These are phyloP conservation scores for Sinotaia quadrata DNA, from an alignment of 2,888 invertebrate genomes.

Conservation along the genomic window DNA sequence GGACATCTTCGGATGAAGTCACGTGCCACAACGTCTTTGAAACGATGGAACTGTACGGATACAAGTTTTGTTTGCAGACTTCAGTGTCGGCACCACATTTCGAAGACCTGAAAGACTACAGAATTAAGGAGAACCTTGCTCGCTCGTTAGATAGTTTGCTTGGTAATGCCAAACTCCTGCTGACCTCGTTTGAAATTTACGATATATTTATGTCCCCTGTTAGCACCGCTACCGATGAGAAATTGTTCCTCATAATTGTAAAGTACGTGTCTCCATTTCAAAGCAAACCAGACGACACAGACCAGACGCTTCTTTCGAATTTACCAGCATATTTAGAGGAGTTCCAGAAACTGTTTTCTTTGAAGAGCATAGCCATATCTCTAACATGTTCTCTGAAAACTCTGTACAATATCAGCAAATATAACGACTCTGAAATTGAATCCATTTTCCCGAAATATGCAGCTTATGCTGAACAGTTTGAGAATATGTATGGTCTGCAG, in stretches of 20 bases:
- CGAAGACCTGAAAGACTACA: background rate
- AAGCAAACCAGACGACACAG: too few relatives aligned
- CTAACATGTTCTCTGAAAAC: background rate
- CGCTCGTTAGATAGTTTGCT: too few relatives aligned
- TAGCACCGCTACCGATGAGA: background rate
- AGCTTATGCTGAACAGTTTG: too few relatives aligned
- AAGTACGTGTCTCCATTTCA: background rate
- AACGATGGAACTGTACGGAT: slow-evolving; percentile 1
- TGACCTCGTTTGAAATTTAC: too few relatives aligned
- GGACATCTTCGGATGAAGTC: background rate
- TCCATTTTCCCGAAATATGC: too few relatives aligned
- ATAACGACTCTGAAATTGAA: too few relatives aligned
- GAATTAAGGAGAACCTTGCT: too few relatives aligned
- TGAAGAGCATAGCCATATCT: background rate
- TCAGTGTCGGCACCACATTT: background rate
- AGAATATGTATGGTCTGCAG: too few relatives aligned
- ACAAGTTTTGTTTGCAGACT: background rate
- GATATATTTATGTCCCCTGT: too few relatives aligned
- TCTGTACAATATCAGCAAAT: background rate
- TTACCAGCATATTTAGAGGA: too few relatives aligned
- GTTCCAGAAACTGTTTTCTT: background rate
- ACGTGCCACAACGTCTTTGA: background rate
- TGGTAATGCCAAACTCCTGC: too few relatives aligned
- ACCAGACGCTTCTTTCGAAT: too few relatives aligned
- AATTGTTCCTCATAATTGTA: background rate